phyloP scores from a whole-genome alignment of 1,140 invertebrate genomes.

The Anoplolepis gracilipes region DNA sequence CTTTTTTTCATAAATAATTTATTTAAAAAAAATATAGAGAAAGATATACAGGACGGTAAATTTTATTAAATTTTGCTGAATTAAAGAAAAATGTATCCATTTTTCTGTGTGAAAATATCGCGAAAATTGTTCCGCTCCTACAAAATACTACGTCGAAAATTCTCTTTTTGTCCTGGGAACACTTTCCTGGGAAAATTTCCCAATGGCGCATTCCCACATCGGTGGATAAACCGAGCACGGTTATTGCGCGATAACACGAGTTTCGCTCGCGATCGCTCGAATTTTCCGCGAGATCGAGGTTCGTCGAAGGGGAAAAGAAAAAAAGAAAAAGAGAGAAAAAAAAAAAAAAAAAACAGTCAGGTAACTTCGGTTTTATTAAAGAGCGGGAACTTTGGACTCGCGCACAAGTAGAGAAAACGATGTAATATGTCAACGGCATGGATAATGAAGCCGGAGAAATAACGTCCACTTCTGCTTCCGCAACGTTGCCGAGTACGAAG shows the following conservation, averaged over 20 bases:
- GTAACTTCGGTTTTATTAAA: slow-evolving; percentile 60
- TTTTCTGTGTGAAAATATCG: background rate
- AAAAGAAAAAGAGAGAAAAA: slow-evolving; percentile 30
- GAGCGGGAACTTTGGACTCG: slow-evolving; percentile 53
- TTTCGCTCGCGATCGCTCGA: slow-evolving; percentile 47
- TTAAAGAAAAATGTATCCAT: background rate
- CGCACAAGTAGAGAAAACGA: slow-evolving; percentile 58
- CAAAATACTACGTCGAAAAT: slow-evolving; percentile 2
- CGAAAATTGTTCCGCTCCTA: background rate
- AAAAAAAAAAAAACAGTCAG: slow-evolving; percentile 31
- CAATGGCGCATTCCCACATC: slow-evolving; percentile 51
- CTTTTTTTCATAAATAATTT: background rate
- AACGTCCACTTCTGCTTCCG: slow-evolving; percentile 41
- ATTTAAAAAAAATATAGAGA: background rate
- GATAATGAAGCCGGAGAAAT: slow-evolving; percentile 61
- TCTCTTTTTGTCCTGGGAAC: slow-evolving; percentile 14
- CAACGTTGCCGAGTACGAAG: slow-evolving; percentile 36
- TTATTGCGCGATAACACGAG: slow-evolving; percentile 58
- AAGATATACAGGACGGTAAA: background rate
- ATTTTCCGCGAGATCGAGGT: slow-evolving; percentile 45
- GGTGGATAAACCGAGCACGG: slow-evolving; percentile 48
- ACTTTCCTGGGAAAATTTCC: slow-evolving; percentile 58
- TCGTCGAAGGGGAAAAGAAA: background rate
- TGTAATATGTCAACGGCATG: slow-evolving; percentile 63
- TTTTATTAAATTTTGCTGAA: slow-evolving; percentile 12